Base-by-base conservation (phyloP, 2,888 invertebrate genomes). In the Luffia ferchaultella region DNA sequence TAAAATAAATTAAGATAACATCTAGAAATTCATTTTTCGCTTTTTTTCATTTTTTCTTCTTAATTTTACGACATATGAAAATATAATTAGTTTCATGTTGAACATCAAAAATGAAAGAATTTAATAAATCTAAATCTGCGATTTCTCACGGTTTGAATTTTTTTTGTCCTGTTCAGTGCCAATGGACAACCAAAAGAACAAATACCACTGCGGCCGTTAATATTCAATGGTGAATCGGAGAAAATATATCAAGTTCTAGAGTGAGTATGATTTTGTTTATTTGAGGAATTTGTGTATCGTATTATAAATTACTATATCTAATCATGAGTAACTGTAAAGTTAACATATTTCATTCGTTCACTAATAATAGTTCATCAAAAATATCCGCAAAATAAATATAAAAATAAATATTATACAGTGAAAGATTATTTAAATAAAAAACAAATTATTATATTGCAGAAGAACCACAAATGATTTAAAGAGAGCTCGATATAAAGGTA, bases 191-290 rank as follows among this genome's bases (percentile, higher is more conserved):
- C 79, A 2, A 87, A 80, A 55, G 93, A 93, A 65, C 92, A 89
- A 62, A 94, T 95, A 69, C 95, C 94, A 47, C 76, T 95, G 61
- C 85, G 91, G 63, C 90, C 93, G 50, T 82, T 93, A 43, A 87
- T 91, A 61, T 89, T 91, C 57, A 88, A 87, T 60, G 88, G 88
- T 20, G 88, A 89, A 62, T 78, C 87, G 9, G 89, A 90, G 57
- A 87, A 85, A 65, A 86, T 88, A 61, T 89, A 90, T 63, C 90
- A 90, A 79, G 87, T 90, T 52, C 78, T 90, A 62, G 90, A 90
- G 91, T 91, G 83, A 90, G 91, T 90, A 68, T 20, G 45, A 18
- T 16, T 42, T 42, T 42, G 17, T 9, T 42, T 42, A 42, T 9
- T 52, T 57, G 50, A 48, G 12, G 7, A 7, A 7, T 16, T 16